Base-by-base conservation (phyloP, 2,113 vertebrate species). In the Halcyon malimbica region DNA sequence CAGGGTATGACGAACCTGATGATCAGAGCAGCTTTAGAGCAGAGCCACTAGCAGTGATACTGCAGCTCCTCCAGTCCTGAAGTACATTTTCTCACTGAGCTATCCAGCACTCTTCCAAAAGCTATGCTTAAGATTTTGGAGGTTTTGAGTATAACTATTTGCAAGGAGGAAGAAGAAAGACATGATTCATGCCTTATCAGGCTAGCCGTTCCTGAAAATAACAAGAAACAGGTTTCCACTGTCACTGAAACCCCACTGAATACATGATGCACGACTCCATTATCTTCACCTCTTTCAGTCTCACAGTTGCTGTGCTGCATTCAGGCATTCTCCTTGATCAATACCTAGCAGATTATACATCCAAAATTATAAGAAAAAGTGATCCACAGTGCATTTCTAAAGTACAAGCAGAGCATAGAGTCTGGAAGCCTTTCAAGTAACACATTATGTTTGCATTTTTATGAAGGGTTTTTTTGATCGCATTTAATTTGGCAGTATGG, bases 41-140 rank as follows among this genome's bases (percentile, higher is more conserved):
- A 54, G 26, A 64, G 17, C 24, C 1, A 0, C 37, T 28, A 57
- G 12, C 1, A 4, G 33, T 0, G 1, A 57, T 31, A 41, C 18
- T 10, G 8, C 42, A 60, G 65, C 6, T 87, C 16, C 59, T 88
- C 31, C 67, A 80, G 35, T 21, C 18, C 12, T 44, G 35, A 88
- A 67, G 37, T 3, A 42, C 0, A 2, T 56, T 92, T 57, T 64
- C 62, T 54, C 17, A 18, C 18, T 23, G 19, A 50, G n/a, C 26
- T 37, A 42, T 29, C 5, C 42, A 94, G n/a, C 8, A 29, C 17
- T 70, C 51, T 94, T 74, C 17, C 29, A 53, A 65, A 90, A 50
- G 21, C 24, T 31, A 3, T 10, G 3, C 25, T 37, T 42, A 26
- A 63, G 15, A 44, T 46, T 92, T 69, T 42, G 46, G 25, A 83